A percentile compares a stretch with the other conserved stretches of the same genome.
These are phyloP conservation scores for Agriopis aurantiaria DNA, from an alignment of 2,888 invertebrate genomes.

Conservation along the genomic window DNA sequence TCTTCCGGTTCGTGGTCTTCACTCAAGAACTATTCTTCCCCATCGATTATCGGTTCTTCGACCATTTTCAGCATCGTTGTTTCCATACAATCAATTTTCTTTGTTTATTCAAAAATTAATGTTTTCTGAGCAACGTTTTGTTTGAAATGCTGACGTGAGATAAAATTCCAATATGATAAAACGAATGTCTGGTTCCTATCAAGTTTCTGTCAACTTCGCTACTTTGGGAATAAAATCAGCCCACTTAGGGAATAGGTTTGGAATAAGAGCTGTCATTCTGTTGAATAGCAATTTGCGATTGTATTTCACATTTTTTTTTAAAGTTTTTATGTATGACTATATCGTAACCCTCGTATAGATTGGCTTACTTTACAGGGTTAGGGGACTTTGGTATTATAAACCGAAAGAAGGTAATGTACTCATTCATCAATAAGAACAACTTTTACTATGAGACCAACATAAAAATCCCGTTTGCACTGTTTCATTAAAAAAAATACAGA, in stretches of 20 bases:
- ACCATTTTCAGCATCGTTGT: neutral
- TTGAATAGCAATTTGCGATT: neutral
- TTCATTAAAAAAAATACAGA: too few species aligned
- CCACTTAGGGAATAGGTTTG: constrained; percentile 11
- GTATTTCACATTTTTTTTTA: neutral
- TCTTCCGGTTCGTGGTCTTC: too few species aligned
- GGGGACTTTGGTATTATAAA: too few species aligned
- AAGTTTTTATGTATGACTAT: too few species aligned
- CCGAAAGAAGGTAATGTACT: too few species aligned
- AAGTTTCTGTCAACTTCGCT: constrained; percentile 26
- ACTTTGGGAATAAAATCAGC: constrained; percentile 30
- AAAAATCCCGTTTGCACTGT: too few species aligned
- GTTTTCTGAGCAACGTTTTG: neutral
- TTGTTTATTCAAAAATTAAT: neutral
- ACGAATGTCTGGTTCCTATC: constrained; percentile 24
- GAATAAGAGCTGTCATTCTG: neutral
- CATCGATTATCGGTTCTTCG: too few species aligned
- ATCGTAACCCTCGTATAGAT: too few species aligned
- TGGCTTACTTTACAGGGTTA: too few species aligned
- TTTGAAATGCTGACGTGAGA: constrained; percentile 9
- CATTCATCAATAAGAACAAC: too few species aligned
- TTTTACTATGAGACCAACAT: too few species aligned
- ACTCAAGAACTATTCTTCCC: too few species aligned
- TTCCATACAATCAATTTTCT: neutral
- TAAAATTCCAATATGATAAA: constrained; percentile 17